A percentile compares a stretch with the other conserved stretches of the same genome.
Evolutionary conservation across 2,797 vertebrate genomes (phyloP).

Genomic region (Spheniscus humboldti): DNA sequence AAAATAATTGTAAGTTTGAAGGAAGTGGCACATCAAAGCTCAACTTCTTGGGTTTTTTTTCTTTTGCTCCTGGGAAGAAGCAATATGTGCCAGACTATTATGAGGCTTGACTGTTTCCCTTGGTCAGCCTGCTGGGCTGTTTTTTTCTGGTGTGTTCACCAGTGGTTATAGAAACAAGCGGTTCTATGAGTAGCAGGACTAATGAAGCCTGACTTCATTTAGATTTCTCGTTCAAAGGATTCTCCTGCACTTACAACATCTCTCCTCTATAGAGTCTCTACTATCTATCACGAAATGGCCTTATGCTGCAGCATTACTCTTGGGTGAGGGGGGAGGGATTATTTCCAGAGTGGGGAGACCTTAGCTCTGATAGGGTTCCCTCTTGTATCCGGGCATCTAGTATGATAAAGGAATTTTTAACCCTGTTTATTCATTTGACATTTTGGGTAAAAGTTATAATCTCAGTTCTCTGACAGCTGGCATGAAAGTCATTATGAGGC

Average conservation of each 20-base stretch:
- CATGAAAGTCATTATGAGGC: background rate
- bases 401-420: background rate
- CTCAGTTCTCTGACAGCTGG: background rate
- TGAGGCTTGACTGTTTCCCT: background rate
- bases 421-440: background rate
- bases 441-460: background rate
- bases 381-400: background rate
- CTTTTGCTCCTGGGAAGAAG: background rate
- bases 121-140: background rate
- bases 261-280: background rate
- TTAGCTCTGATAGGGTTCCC: rapidly evolving
- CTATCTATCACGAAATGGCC: background rate
- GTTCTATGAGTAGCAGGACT: background rate
- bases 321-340: background rate
- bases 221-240: background rate
- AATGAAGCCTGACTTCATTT: background rate
- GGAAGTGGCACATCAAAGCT: background rate
- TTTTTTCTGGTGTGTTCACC: background rate
- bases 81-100: background rate
- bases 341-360: background rate
- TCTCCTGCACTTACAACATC: background rate
- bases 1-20: background rate
- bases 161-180: background rate
- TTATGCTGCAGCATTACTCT: background rate
- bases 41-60: background rate